These are phyloP conservation scores for Spermophilus dauricus DNA, from an alignment of 2,113 vertebrate species.

Conservation along the genomic window DNA sequence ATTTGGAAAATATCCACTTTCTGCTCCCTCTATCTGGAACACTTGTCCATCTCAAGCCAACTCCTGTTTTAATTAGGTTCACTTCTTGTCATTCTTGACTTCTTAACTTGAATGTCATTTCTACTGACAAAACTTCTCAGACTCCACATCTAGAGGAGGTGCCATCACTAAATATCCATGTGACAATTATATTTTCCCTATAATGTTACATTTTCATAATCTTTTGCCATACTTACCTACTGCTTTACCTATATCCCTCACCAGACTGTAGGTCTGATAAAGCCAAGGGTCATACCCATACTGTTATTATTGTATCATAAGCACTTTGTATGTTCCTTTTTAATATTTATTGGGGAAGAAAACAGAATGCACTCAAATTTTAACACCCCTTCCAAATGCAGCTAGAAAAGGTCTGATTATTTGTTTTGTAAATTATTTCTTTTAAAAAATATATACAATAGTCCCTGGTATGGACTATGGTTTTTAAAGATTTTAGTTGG, in stretches of 20 bases:
- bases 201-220: background rate
- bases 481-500: background rate
- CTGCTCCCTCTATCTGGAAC: background rate
- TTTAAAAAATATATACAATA: conserved; percentile 24
- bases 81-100: background rate
- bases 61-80: background rate
- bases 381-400: background rate
- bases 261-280: background rate
- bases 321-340: background rate
- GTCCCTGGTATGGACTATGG: background rate
- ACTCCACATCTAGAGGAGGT: background rate
- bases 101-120: background rate
- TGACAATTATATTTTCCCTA: background rate
- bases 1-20: background rate
- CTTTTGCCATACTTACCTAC: background rate
- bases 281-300: background rate
- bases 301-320: background rate
- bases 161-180: background rate
- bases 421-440: background rate
- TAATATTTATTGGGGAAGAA: background rate
- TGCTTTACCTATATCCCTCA: background rate
- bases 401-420: background rate
- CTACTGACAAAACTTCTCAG: background rate
- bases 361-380: background rate
- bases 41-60: background rate